A percentile compares a stretch with the other conserved stretches of the same genome.
Evolutionary conservation across 2,888 invertebrate species (phyloP).

Genomic region (Gymnoscelis rufifasciata): DNA sequence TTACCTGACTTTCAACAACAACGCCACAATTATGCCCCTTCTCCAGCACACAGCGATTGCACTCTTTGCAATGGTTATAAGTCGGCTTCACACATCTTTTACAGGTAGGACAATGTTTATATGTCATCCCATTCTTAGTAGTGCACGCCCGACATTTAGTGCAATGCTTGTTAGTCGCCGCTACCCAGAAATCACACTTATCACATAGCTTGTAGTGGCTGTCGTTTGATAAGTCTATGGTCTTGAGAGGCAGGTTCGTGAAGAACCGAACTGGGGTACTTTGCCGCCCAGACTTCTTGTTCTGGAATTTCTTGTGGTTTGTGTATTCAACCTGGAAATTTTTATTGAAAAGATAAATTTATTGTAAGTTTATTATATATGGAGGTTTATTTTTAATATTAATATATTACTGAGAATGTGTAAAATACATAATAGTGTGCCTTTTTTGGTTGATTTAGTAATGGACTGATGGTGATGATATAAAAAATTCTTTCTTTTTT

Average conservation of each 20-base stretch:
- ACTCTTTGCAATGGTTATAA: constrained; percentile 87
- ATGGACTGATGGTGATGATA: no score
- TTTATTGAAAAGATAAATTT: no score
- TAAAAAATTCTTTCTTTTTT: no score
- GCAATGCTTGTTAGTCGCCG: constrained; percentile 59
- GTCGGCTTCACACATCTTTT: constrained; percentile 90
- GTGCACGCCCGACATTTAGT: constrained; percentile 61
- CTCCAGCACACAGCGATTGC: constrained; percentile 81
- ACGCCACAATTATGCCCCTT: constrained; percentile 60
- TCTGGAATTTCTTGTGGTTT: constrained; percentile 86
- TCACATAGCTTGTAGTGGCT: constrained; percentile 88
- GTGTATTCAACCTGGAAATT: constrained; percentile 87
- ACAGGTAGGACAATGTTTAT: constrained; percentile 88
- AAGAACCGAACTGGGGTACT: constrained; percentile 93
- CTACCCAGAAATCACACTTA: constrained; percentile 84
- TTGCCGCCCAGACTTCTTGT: constrained; percentile 82
- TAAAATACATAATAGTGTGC: no score
- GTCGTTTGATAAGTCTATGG: constrained; percentile 64
- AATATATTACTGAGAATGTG: no score
- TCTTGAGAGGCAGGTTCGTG: constrained; percentile 84
- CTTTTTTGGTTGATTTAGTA: no score
- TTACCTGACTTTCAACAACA: constrained; percentile 62
- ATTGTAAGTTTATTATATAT: no score
- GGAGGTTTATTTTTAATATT: no score
- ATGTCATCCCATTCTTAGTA: constrained; percentile 82